phyloP scores from a whole-genome alignment of 2,888 invertebrate species.

The Platynereis dumerilii region DNA sequence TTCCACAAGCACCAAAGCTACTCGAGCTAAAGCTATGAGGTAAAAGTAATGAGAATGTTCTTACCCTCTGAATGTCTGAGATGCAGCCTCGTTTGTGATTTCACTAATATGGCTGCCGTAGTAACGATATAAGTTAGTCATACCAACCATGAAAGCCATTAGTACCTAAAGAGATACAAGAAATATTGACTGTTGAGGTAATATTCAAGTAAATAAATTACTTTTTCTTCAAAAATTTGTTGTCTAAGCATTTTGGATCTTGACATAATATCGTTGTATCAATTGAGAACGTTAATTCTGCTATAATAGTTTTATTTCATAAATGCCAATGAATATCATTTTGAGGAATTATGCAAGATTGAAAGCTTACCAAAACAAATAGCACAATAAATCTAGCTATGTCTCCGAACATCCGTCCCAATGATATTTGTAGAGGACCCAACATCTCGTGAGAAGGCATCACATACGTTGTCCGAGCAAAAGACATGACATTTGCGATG shows the following conservation, averaged over 20 bases:
- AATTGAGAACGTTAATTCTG: too few relatives aligned
- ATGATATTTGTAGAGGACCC: slow-evolving; percentile 43
- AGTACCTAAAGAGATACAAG: slow-evolving; percentile 31
- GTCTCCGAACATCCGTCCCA: slow-evolving; percentile 39
- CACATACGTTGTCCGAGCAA: slow-evolving; percentile 42
- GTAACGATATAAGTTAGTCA: slow-evolving; percentile 41
- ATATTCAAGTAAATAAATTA: neutral
- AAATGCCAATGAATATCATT: too few relatives aligned
- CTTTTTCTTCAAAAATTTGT: too few relatives aligned
- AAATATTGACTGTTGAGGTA: neutral
- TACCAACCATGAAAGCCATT: slow-evolving; percentile 43
- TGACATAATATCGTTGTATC: too few relatives aligned
- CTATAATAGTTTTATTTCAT: too few relatives aligned
- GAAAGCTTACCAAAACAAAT: slow-evolving; percentile 39
- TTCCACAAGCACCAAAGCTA: too few relatives aligned
- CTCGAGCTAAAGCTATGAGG: too few relatives aligned
- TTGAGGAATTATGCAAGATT: too few relatives aligned
- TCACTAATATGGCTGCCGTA: slow-evolving; percentile 32
- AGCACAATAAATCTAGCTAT: slow-evolving; percentile 41
- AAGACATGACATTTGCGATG: slow-evolving; percentile 41
- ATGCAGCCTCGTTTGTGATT: slow-evolving; percentile 9
- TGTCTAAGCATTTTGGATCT: too few relatives aligned
- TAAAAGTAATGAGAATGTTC: too few relatives aligned
- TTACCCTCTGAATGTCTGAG: slow-evolving; percentile 27
- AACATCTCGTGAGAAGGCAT: slow-evolving; percentile 43